Conservation (phyloP, 2,113 vertebrate species). For the Bombycilla garrulus region DNA sequence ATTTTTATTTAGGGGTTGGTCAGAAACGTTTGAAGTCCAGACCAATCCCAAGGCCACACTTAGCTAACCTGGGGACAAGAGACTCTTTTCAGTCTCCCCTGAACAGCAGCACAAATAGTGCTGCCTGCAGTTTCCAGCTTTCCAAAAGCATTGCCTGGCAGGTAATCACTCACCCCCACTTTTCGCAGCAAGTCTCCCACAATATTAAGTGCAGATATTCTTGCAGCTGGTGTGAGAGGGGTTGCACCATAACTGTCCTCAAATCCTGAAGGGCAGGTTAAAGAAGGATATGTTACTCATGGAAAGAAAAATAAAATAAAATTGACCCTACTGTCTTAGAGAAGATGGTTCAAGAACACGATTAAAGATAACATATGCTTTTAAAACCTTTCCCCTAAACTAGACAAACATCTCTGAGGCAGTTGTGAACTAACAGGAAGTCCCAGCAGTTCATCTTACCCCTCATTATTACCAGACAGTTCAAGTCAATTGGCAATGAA, state of each 20-base stretch:
- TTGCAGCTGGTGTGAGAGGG: slow-evolving; percentile 91
- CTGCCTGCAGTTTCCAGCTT: not conserved
- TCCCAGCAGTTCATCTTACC: not conserved
- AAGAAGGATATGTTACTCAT: not conserved
- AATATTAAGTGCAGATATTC: slow-evolving; percentile 96
- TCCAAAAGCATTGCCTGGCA: not conserved
- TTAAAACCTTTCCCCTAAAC: not conserved
- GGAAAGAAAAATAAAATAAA: too few relatives aligned
- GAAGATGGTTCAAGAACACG: not conserved
- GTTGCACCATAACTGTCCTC: slow-evolving; percentile 83
- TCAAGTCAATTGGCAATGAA: not conserved
- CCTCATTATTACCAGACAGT: not conserved
- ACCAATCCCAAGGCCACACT: not conserved
- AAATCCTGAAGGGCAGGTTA: slow-evolving; percentile 51
- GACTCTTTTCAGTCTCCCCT: not conserved
- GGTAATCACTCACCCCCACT: slow-evolving; percentile 84
- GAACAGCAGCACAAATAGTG: not conserved
- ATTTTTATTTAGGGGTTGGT: not conserved
- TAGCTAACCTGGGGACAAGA: not conserved
- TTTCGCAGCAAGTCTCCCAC: slow-evolving; percentile 95
- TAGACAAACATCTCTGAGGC: not conserved
- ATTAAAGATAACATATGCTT: not conserved
- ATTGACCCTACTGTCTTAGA: not conserved
- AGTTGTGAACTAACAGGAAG: not conserved
- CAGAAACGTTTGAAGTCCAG: not conserved